Conservation (phyloP, 1,140 invertebrate genomes). For the Pseudomyrmex sp. region DNA sequence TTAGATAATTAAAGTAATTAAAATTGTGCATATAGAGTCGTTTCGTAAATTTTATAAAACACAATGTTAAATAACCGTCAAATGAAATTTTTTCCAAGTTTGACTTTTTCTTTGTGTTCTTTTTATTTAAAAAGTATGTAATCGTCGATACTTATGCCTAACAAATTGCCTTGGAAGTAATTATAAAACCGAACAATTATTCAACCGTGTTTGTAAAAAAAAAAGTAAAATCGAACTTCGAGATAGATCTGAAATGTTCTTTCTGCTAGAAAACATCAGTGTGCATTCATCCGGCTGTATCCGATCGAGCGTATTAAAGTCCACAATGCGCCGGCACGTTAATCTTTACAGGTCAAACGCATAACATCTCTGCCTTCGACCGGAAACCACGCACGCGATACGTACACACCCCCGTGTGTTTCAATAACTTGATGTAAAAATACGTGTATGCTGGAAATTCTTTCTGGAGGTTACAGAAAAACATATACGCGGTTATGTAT, state of each 20-base stretch:
- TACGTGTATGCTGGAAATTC: slow-evolving; percentile 50
- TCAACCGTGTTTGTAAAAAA: neutral
- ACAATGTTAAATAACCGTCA: too few species aligned
- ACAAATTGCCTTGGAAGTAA: too few species aligned
- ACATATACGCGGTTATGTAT: slow-evolving; percentile 14
- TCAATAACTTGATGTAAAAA: slow-evolving; percentile 56
- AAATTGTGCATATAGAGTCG: too few species aligned
- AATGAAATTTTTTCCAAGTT: too few species aligned
- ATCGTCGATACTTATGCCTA: too few species aligned
- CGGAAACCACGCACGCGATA: slow-evolving; percentile 32
- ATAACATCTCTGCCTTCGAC: slow-evolving; percentile 22
- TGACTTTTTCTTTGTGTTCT: too few species aligned
- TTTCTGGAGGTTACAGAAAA: slow-evolving; percentile 39
- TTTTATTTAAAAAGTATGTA: too few species aligned
- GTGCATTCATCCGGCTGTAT: slow-evolving; percentile 13
- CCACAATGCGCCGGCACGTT: slow-evolving; percentile 54
- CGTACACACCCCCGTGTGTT: neutral
- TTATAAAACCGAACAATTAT: neutral
- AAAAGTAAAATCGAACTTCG: neutral
- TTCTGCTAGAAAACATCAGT: slow-evolving; percentile 50
- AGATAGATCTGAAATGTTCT: slow-evolving; percentile 1
- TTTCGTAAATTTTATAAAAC: too few species aligned
- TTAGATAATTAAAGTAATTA: neutral
- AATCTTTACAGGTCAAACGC: slow-evolving; percentile 58
- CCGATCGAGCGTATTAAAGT: slow-evolving; percentile 44